Conservation (phyloP, 2,113 vertebrate genomes). For the Aphelocoma coerulescens region DNA sequence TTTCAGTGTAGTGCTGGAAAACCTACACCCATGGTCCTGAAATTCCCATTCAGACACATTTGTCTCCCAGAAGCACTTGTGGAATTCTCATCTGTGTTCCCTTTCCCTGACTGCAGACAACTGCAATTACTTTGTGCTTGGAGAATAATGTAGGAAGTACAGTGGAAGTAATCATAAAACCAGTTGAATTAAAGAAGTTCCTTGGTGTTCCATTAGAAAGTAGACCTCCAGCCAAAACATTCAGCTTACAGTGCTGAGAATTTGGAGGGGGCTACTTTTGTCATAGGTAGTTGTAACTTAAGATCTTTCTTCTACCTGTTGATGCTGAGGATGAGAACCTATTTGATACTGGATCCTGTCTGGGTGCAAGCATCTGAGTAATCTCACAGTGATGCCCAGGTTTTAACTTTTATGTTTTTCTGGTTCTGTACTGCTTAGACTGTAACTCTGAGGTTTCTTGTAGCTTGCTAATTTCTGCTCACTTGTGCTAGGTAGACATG, state of each 20-base stretch:
- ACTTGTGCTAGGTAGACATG: too few relatives aligned
- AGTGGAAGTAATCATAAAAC: background rate
- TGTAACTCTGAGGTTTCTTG: too few relatives aligned
- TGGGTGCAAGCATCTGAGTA: background rate
- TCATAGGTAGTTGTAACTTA: background rate
- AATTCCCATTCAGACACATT: background rate
- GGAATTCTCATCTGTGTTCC: background rate
- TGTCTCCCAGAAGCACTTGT: background rate
- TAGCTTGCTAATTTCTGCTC: too few relatives aligned
- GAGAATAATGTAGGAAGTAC: background rate
- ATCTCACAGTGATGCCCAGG: background rate
- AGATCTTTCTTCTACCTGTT: background rate
- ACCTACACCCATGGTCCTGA: background rate
- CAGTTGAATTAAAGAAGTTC: background rate
- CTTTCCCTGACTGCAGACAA: background rate
- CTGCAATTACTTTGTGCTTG: background rate
- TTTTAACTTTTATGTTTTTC: too few relatives aligned
- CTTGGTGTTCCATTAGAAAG: background rate
- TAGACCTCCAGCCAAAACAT: background rate
- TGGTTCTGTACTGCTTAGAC: too few relatives aligned
- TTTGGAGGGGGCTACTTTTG: background rate
- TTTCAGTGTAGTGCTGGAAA: background rate
- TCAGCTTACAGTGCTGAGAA: background rate
- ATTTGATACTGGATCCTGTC: background rate
- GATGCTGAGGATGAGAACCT: background rate